phyloP scores from a whole-genome alignment of 2,888 invertebrate species.

The Macrosiphum euphorbiae region DNA sequence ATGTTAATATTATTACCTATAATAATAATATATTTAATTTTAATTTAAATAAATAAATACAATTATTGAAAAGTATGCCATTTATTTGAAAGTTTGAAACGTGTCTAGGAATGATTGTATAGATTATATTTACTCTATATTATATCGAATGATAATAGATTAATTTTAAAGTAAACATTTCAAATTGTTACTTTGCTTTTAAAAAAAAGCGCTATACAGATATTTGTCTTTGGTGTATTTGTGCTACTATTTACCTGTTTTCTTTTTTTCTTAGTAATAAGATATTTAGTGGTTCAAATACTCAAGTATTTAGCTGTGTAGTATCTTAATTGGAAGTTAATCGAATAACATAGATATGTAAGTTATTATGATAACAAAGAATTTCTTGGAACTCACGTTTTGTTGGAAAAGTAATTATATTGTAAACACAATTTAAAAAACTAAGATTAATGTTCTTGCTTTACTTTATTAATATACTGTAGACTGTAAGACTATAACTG shows the following conservation, averaged over 20 bases:
- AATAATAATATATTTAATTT: background rate
- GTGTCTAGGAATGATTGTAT: background rate
- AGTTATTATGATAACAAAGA: background rate
- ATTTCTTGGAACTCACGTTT: background rate
- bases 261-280: background rate
- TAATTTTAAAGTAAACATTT: background rate
- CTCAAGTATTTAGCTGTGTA: background rate
- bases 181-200: background rate
- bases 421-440: background rate
- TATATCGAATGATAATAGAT: too few species aligned
- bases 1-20: background rate
- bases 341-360: background rate
- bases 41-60: background rate
- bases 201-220: background rate
- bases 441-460: background rate
- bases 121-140: too few species aligned
- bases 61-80: background rate
- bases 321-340: background rate
- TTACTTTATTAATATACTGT: background rate
- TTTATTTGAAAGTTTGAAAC: background rate
- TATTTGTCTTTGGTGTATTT: background rate
- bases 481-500: background rate
- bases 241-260: too few species aligned
- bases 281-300: background rate
- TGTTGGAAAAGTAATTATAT: background rate